These are phyloP conservation scores for Scaeva pyrastri DNA, from an alignment of 2,888 invertebrate species.

Conservation along the genomic window DNA sequence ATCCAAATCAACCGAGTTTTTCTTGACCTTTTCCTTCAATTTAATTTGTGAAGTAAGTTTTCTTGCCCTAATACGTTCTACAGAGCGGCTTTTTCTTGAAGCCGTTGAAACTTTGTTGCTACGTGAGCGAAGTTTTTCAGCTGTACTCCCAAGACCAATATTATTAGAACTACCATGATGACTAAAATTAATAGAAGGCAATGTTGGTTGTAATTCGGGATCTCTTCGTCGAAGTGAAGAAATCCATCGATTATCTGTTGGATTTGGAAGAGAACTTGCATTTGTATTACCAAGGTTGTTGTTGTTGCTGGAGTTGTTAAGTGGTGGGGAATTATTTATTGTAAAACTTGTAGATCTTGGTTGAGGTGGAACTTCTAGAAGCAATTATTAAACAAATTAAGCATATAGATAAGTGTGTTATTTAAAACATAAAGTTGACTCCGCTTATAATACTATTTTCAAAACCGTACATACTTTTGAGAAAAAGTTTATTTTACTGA, in stretches of 20 bases:
- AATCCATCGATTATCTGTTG: constrained; percentile 88
- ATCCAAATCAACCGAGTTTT: constrained; percentile 83
- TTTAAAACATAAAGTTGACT: not conserved
- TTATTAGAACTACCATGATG: constrained; percentile 83
- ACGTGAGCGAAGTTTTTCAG: constrained; percentile 78
- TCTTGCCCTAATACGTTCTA: constrained; percentile 83
- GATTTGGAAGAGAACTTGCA: constrained; percentile 80
- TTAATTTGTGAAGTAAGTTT: constrained; percentile 83
- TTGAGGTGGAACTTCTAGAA: constrained; percentile 84
- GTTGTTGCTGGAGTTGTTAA: constrained; percentile 71
- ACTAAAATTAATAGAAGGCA: constrained; percentile 86
- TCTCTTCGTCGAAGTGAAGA: constrained; percentile 87
- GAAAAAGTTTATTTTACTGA: too few species aligned
- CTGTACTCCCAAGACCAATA: constrained; percentile 83
- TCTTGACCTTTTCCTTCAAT: constrained; percentile 83
- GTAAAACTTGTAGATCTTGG: constrained; percentile 81
- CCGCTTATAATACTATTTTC: not conserved
- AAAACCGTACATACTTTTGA: too few species aligned
- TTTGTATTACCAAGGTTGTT: constrained; percentile 63
- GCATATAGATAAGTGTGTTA: not conserved
- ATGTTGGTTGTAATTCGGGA: constrained; percentile 87
- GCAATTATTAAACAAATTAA: constrained; percentile 56
- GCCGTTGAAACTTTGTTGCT: constrained; percentile 80
- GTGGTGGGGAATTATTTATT: constrained; percentile 62
- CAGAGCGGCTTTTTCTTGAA: constrained; percentile 83